Percentiles rank a stretch among this genome's conserved stretches.
Conservation (phyloP, 2,888 invertebrate species). For the Andrena chrysosceles region DNA sequence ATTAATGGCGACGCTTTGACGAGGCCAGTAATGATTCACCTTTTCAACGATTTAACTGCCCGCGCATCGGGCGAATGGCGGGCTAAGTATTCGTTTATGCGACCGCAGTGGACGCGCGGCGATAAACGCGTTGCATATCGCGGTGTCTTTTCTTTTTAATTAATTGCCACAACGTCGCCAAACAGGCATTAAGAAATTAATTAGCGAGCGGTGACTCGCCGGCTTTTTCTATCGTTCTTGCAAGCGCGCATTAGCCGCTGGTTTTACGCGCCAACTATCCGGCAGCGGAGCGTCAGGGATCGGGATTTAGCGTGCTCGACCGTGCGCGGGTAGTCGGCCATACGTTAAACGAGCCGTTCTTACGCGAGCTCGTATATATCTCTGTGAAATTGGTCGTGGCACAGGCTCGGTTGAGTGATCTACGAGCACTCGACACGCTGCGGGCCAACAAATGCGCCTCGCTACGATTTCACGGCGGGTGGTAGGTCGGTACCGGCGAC, state of each 20-base stretch:
- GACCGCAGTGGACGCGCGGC: background rate
- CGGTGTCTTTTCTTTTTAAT: constrained; percentile 21
- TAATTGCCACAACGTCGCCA: constrained; percentile 25
- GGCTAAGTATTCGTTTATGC: constrained; percentile 3
- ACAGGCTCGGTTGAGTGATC: constrained; percentile 72
- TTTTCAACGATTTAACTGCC: constrained; percentile 8
- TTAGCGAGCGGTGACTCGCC: constrained; percentile 42
- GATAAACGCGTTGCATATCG: background rate
- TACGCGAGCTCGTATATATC: constrained; percentile 47
- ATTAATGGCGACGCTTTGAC: constrained; percentile 9
- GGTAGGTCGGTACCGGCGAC: constrained; percentile 61
- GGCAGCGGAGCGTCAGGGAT: constrained; percentile 48
- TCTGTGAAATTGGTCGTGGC: constrained; percentile 69
- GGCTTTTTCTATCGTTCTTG: constrained; percentile 40
- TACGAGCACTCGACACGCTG: constrained; percentile 77
- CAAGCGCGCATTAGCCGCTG: constrained; percentile 51
- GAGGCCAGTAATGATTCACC: constrained; percentile 22
- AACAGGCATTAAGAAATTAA: constrained; percentile 63
- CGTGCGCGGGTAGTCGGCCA: constrained; percentile 28
- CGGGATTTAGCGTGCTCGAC: constrained; percentile 63
- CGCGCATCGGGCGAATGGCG: constrained; percentile 7
- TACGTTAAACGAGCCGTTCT: constrained; percentile 56
- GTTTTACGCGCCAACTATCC: constrained; percentile 64
- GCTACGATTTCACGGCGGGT: constrained; percentile 69
- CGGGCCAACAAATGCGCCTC: constrained; percentile 66